phyloP scores from a whole-genome alignment of 1,140 invertebrate species.

The Carposina sasakii region DNA sequence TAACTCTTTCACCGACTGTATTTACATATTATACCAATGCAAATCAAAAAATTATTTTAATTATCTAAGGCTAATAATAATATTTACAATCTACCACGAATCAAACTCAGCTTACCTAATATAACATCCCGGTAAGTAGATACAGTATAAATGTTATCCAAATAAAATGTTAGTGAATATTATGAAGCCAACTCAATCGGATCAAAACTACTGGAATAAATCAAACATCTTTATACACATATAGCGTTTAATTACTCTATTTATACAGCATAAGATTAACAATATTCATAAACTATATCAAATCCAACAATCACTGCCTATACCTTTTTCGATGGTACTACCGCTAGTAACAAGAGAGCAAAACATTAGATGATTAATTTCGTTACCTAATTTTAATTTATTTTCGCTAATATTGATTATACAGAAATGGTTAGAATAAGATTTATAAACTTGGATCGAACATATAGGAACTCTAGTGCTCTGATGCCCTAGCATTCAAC shows the following conservation, averaged over 20 bases:
- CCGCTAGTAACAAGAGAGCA: conserved; percentile 67
- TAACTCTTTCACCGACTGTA: too few species aligned
- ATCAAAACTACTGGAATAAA: conserved; percentile 50
- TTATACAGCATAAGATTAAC: conserved; percentile 72
- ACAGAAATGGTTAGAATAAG: too few species aligned
- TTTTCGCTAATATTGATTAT: conserved; percentile 36
- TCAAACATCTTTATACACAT: conserved; percentile 65
- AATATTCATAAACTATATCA: conserved; percentile 73
- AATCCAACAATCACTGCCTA: conserved; percentile 71
- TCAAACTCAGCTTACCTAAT: conserved; percentile 58
- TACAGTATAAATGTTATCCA: conserved; percentile 30
- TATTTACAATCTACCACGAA: conserved; percentile 36
- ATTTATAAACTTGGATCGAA: too few species aligned
- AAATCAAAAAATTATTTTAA: too few species aligned
- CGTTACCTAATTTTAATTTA: too few species aligned
- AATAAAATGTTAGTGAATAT: conserved; percentile 30
- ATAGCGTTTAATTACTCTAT: conserved; percentile 72
- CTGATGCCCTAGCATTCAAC: too few species aligned
- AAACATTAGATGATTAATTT: conserved; percentile 52
- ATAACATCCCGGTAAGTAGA: conserved; percentile 34
- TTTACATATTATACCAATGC: too few species aligned
- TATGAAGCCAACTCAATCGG: conserved; percentile 30
- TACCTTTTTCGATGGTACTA: conserved; percentile 65
- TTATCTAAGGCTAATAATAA: too few species aligned
- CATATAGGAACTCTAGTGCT: conserved; percentile 57